Percentiles rank a stretch among this genome's conserved stretches.
phyloP scores from a whole-genome alignment of 2,888 invertebrate genomes.

The Thereva nobilitata region DNA sequence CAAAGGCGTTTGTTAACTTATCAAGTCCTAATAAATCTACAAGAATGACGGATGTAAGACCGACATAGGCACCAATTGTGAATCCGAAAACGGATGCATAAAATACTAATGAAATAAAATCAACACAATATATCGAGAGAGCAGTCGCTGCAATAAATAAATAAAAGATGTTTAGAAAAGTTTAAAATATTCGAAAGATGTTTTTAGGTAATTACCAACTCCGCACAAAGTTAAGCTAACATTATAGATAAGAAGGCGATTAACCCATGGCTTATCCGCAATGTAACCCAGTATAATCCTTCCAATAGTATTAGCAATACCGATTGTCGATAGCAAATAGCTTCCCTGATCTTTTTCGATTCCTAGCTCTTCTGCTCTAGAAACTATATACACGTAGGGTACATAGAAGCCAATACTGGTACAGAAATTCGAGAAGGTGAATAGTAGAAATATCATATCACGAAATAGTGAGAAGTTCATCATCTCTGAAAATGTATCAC shows the following conservation, averaged over 20 bases:
- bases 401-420: constrained; percentile 90
- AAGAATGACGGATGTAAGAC: constrained; percentile 92
- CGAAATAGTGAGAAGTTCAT: constrained; percentile 82
- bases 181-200: not conserved
- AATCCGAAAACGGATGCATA: constrained; percentile 86
- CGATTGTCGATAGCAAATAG: constrained; percentile 78
- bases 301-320: constrained; percentile 87
- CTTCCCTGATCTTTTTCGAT: constrained; percentile 66
- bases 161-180: not conserved
- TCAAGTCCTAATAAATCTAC: constrained; percentile 94
- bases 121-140: constrained; percentile 74
- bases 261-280: constrained; percentile 88
- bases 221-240: constrained; percentile 86
- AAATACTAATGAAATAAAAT: constrained; percentile 72
- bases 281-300: constrained; percentile 85
- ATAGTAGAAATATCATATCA: constrained; percentile 86
- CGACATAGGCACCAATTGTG: constrained; percentile 93
- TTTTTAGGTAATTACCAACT: constrained; percentile 66
- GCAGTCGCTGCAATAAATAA: constrained; percentile 69
- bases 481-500: constrained; percentile 77
- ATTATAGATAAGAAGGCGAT: constrained; percentile 89
- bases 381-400: constrained; percentile 85
- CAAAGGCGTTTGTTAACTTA: constrained; percentile 93
- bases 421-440: constrained; percentile 88
- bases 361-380: constrained; percentile 68